A percentile compares a stretch with the other conserved stretches of the same genome.
Conservation (phyloP, 2,797 vertebrate genomes). For the Vultur gryphus region DNA sequence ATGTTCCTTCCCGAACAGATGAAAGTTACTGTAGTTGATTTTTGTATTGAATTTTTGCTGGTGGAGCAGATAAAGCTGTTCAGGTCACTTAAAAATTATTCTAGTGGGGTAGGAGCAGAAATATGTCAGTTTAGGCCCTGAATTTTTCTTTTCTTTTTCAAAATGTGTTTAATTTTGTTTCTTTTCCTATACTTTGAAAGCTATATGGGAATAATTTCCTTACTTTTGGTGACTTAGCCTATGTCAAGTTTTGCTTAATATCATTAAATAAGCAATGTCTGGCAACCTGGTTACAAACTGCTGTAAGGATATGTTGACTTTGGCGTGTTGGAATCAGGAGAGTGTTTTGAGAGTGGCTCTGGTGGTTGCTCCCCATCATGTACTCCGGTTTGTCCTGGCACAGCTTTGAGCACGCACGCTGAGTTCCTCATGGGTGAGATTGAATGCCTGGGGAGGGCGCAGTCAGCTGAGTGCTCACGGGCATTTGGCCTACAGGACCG, state of each 20-base stretch:
- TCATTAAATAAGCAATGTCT: not conserved
- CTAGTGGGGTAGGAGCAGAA: not conserved
- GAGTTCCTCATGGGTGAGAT: not conserved
- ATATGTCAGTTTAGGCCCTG: not conserved
- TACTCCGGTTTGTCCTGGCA: not conserved
- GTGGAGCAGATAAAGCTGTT: not conserved
- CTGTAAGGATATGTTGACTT: not conserved
- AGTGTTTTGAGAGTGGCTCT: not conserved
- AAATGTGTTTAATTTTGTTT: not conserved
- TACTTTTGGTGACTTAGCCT: not conserved
- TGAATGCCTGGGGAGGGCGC: not conserved
- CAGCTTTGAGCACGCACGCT: fast-evolving
- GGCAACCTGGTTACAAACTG: not conserved
- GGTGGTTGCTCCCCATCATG: fast-evolving
- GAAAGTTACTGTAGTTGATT: not conserved
- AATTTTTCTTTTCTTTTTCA: not conserved
- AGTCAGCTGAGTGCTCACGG: fast-evolving
- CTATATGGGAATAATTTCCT: not conserved
- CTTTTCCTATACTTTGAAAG: not conserved
- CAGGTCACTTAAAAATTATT: not conserved
- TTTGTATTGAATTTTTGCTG: not conserved
- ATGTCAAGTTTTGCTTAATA: not conserved
- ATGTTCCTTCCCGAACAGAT: not conserved
- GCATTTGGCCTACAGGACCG: fast-evolving
- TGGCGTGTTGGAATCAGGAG: not conserved